Conservation (phyloP, 2,888 invertebrate species). For the Apotomis betuletana region DNA sequence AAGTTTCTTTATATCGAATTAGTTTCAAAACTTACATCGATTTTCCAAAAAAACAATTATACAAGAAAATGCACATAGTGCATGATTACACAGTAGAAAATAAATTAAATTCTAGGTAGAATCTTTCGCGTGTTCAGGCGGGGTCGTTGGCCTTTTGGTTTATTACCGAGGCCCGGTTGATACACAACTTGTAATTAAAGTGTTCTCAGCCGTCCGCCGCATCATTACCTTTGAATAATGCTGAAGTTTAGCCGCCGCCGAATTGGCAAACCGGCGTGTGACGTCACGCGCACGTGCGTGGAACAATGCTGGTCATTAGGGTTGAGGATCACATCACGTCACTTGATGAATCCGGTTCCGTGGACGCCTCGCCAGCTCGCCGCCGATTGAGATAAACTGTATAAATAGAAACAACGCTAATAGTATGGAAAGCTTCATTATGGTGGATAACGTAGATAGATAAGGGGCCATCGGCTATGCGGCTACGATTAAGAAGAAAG, state of each 20-base stretch:
- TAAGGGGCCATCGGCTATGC: too few relatives aligned
- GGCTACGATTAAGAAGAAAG: too few relatives aligned
- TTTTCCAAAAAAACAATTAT: too few relatives aligned
- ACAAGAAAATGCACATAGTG: too few relatives aligned
- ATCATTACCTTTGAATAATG: constrained; percentile 19
- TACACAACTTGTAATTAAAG: constrained; percentile 13
- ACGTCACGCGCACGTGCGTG: background rate
- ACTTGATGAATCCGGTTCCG: background rate
- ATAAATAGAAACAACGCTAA: too few relatives aligned
- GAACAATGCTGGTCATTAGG: background rate
- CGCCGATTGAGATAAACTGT: background rate
- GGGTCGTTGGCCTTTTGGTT: constrained; percentile 6
- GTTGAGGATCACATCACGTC: background rate
- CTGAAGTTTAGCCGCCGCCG: background rate
- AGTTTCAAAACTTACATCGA: too few relatives aligned
- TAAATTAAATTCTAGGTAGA: background rate
- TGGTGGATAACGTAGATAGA: too few relatives aligned
- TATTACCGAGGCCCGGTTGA: background rate
- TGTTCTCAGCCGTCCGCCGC: constrained; percentile 1
- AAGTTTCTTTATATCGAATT: too few relatives aligned
- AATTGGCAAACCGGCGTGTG: constrained; percentile 13
- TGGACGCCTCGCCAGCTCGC: background rate
- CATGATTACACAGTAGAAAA: too few relatives aligned
- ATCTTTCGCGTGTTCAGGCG: background rate
- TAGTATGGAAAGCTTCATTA: too few relatives aligned